phyloP scores from a whole-genome alignment of 2,888 invertebrate genomes.

The Anagyrus pseudococci region DNA sequence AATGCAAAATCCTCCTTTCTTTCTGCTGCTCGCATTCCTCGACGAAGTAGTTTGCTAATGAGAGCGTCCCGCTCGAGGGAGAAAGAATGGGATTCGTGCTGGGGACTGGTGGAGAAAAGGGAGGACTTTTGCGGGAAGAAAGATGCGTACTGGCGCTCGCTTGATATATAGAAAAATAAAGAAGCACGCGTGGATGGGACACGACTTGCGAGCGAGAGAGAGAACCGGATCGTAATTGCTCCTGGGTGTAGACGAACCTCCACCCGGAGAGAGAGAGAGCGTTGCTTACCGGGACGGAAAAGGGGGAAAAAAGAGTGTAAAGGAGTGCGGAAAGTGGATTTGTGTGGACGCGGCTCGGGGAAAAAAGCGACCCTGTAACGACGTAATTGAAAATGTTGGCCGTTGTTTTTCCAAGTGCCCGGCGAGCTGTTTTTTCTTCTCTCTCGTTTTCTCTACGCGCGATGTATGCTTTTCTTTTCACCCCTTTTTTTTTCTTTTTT shows the following conservation, averaged over 20 bases:
- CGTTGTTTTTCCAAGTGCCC: background rate
- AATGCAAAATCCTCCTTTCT: conserved; percentile 37
- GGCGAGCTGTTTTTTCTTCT: background rate
- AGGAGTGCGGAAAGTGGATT: background rate
- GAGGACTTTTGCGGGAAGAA: too few relatives aligned
- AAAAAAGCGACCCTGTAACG: conserved; percentile 16
- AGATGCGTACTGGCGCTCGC: too few relatives aligned
- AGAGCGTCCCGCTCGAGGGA: conserved; percentile 30
- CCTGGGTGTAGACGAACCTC: background rate
- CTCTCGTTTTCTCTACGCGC: background rate
- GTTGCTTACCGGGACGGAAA: too few relatives aligned
- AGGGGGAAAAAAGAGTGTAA: background rate
- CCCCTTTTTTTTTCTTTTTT: background rate
- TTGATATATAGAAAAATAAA: too few relatives aligned
- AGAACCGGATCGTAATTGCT: background rate
- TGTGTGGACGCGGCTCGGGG: background rate
- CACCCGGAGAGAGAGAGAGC: background rate
- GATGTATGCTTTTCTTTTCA: background rate
- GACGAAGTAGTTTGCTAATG: conserved; percentile 48
- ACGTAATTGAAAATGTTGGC: conserved; percentile 10
- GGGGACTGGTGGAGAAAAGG: too few relatives aligned
- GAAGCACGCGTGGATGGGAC: too few relatives aligned
- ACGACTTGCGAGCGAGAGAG: background rate
- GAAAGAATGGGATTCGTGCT: background rate
- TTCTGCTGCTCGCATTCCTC: background rate